Evolutionary conservation across 2,797 vertebrate species (phyloP).

Genomic region (Oryzias dopingdopingensis): DNA sequence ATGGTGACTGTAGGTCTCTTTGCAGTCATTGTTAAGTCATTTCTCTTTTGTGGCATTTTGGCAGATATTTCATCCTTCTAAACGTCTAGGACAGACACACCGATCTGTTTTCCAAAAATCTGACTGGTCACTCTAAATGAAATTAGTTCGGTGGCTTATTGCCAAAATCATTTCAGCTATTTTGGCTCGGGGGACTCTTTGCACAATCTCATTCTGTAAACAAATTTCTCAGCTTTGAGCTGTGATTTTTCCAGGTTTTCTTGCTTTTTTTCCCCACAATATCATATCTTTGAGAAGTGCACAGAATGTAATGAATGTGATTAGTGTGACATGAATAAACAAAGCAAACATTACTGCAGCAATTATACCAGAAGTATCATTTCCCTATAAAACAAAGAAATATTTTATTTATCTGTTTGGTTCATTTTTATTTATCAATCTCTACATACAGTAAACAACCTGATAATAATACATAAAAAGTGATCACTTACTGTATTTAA

Average conservation of each 20-base stretch:
- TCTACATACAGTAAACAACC: constrained; percentile 8
- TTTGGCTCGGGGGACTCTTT: not conserved
- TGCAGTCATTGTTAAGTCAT: too few relatives aligned
- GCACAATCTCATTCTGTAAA: not conserved
- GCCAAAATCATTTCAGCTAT: not conserved
- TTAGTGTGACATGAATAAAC: not conserved
- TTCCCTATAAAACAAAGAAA: constrained; percentile 6
- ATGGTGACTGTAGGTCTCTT: not conserved
- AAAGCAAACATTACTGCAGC: not conserved
- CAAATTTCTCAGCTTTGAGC: not conserved
- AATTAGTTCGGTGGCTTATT: not conserved
- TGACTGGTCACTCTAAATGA: not conserved
- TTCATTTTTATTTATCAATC: constrained; percentile 8
- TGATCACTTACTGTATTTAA: not conserved
- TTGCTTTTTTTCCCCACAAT: not conserved
- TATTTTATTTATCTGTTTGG: not conserved
- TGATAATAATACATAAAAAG: not conserved
- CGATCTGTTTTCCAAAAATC: not conserved
- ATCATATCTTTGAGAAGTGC: not conserved
- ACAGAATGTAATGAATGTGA: not conserved
- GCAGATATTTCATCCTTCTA: too few relatives aligned
- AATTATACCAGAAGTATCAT: constrained; percentile 18
- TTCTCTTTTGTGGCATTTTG: too few relatives aligned
- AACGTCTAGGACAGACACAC: too few relatives aligned
- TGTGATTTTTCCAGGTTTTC: not conserved